Conservation (phyloP, 1,140 invertebrate genomes). For the Coptotermes formosanus region DNA sequence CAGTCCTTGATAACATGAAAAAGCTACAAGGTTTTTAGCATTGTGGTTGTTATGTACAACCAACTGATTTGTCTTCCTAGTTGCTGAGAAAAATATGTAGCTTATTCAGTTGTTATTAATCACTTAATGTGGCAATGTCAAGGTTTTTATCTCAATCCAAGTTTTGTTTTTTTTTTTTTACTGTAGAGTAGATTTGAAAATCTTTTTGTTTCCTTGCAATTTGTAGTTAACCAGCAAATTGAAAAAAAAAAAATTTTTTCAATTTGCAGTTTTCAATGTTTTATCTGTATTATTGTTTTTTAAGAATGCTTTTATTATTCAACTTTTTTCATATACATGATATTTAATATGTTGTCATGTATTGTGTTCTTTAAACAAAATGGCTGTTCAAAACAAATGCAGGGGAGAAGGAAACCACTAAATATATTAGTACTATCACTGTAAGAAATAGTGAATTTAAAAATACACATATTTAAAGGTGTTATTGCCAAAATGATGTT, state of each 20-base stretch:
- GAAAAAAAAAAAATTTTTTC: slow-evolving; percentile 24
- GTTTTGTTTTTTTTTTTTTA: slow-evolving; percentile 21
- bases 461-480: slow-evolving; percentile 5
- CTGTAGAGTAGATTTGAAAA: slow-evolving; percentile 13
- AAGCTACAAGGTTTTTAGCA: slow-evolving; percentile 21
- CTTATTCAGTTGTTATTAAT: slow-evolving; percentile 9
- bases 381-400: slow-evolving; percentile 27
- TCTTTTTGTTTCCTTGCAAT: not conserved
- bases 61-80: slow-evolving; percentile 37
- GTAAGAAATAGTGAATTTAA: slow-evolving; percentile 21
- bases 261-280: slow-evolving; percentile 23
- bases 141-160: not conserved
- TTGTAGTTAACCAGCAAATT: slow-evolving; percentile 23
- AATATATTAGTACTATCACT: slow-evolving; percentile 18
- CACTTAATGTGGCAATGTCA: slow-evolving; percentile 1
- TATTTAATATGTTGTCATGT: slow-evolving; percentile 24
- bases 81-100: slow-evolving; percentile 33
- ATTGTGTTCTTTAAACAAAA: slow-evolving; percentile 31
- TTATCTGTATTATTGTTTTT: slow-evolving; percentile 27
- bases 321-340: slow-evolving; percentile 24
- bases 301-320: slow-evolving; percentile 21
- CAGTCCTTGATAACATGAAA: not conserved
- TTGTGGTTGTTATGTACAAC: slow-evolving; percentile 26
- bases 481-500: slow-evolving; percentile 27
- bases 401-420: not conserved